Evolutionary conservation across 2,113 vertebrate species (phyloP).

Genomic region (Hippolais icterina): DNA sequence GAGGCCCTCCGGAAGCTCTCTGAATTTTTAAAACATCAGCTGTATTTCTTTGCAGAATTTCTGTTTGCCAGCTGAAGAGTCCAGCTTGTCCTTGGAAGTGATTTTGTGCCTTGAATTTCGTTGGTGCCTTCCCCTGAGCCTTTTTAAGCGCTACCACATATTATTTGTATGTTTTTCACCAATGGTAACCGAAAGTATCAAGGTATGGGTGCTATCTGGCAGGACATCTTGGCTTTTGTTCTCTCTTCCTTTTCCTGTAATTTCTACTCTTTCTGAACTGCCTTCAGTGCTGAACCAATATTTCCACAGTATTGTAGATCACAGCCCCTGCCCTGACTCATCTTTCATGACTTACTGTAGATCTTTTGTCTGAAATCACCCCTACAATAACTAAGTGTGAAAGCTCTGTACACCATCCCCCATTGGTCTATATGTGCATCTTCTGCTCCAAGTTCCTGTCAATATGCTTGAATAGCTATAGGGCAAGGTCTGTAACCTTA

Average conservation of each 20-base stretch:
- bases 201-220: not conserved
- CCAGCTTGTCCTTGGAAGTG: not conserved
- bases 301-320: not conserved
- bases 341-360: not conserved
- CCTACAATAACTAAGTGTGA: not conserved
- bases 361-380: not conserved
- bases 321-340: not conserved
- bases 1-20: accelerated
- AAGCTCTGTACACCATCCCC: not conserved
- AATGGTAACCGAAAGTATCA: not conserved
- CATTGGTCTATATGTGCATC: not conserved
- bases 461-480: not conserved
- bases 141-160: not conserved
- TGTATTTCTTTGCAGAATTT: not conserved
- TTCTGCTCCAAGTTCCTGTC: not conserved
- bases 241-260: not conserved
- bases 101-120: not conserved
- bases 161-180: not conserved
- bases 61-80: not conserved
- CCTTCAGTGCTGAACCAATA: not conserved
- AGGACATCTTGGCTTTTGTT: not conserved
- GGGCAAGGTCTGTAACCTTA: not conserved
- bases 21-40: not conserved
- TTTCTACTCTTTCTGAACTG: not conserved
- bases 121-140: not conserved